A percentile compares a stretch with the other conserved stretches of the same genome.
These are phyloP conservation scores for Actinostola sp. DNA, from an alignment of 92 coral and sea anemone species.

Conservation along the genomic window DNA sequence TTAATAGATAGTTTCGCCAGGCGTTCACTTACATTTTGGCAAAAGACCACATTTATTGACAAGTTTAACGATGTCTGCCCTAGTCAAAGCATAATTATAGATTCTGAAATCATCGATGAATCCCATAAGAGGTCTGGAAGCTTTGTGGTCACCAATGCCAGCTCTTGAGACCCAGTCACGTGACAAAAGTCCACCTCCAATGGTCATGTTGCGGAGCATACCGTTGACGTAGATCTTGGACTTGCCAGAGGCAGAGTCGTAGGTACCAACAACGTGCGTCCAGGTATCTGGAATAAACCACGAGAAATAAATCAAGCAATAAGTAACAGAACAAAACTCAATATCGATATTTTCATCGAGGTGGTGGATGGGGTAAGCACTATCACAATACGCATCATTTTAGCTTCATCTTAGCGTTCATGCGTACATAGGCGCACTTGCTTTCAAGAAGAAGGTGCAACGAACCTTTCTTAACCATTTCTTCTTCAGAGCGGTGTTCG, in stretches of 20 bases:
- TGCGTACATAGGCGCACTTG: no score
- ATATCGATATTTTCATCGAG: no score
- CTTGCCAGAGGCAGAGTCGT: constrained; percentile 90
- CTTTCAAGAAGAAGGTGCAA: no score
- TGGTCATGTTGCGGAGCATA: constrained; percentile 93
- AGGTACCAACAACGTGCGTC: constrained; percentile 95
- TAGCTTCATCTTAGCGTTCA: neutral
- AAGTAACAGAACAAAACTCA: no score
- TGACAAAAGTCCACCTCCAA: constrained; percentile 82
- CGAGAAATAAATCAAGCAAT: no score
- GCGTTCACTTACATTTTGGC: constrained; percentile 11
- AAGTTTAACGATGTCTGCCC: constrained; percentile 66
- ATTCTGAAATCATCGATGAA: constrained; percentile 95
- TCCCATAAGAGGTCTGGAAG: constrained; percentile 87
- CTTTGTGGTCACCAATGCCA: constrained; percentile 99
- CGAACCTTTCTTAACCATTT: constrained; percentile 75
- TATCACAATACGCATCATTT: no score
- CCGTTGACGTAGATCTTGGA: constrained; percentile 93
- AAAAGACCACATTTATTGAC: constrained; percentile 72
- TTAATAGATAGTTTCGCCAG: neutral
- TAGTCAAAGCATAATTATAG: constrained; percentile 91
- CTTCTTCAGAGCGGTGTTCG: constrained; percentile 84
- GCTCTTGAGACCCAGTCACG: constrained; percentile 96
- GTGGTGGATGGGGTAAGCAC: no score
- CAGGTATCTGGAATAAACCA: constrained; percentile 60